Percentiles rank a stretch among this genome's conserved stretches.
Evolutionary conservation across 2,888 invertebrate genomes (phyloP).

Genomic region (Andrena bucephala): DNA sequence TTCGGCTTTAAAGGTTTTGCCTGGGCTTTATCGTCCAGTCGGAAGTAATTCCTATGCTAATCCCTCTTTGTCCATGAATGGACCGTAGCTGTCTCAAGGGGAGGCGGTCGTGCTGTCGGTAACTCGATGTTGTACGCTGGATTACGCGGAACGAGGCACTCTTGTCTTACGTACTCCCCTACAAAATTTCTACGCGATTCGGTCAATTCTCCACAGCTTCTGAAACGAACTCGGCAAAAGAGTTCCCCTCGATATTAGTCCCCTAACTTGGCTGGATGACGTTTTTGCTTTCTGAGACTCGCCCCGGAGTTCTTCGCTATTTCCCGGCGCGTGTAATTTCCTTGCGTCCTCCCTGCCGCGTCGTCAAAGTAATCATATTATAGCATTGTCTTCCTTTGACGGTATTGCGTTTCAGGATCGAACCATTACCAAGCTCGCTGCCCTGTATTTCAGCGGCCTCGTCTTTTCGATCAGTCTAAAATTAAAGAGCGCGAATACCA

Average conservation of each 20-base stretch:
- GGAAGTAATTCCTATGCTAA: slow-evolving; percentile 81
- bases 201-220: neutral
- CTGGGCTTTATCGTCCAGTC: slow-evolving; percentile 67
- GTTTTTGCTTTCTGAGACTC: neutral
- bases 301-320: neutral
- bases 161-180: neutral
- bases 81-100: slow-evolving; percentile 38
- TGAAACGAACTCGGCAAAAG: neutral
- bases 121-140: slow-evolving; percentile 29
- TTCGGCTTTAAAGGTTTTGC: slow-evolving; percentile 69
- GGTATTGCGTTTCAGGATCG: slow-evolving; percentile 21
- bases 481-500: slow-evolving; percentile 62
- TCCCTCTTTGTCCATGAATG: slow-evolving; percentile 76
- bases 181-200: neutral
- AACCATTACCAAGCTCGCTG: neutral
- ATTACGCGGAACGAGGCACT: slow-evolving; percentile 49
- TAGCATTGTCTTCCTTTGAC: neutral
- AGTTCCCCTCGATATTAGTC: neutral
- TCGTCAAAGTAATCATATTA: neutral
- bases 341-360: too few relatives aligned
- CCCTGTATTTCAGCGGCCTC: slow-evolving; percentile 23
- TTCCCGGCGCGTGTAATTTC: neutral
- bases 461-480: slow-evolving; percentile 43
- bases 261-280: neutral
- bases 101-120: neutral